Evolutionary conservation across 2,888 invertebrate genomes (phyloP), one percentile per base, ranked within the genome.

Genomic region (Eupithecia exiguata): DNA sequence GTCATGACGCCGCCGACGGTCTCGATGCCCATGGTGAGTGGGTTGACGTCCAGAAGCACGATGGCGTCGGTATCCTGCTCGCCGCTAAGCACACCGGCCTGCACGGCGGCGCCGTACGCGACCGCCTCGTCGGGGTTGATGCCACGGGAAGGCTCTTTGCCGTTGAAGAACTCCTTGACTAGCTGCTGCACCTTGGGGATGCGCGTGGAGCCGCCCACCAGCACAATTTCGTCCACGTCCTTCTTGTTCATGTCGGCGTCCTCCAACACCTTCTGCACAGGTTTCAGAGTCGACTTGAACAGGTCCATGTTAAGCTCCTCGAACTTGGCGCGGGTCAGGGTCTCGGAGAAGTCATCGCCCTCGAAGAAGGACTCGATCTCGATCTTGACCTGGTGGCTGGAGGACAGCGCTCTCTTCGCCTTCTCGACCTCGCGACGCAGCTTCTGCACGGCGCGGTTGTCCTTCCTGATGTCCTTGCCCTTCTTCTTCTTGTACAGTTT

Each of bases 1-100:
- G 99, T 99, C 99, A 99, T 99, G 43, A 99, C 99, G 82, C 99
- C 99, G 79, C 99, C 99, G 68, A 99, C 99, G 62, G 99, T 99
- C 94, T 99, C 99, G 88, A 99, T 99, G 93, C 99, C 99, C 97
- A 99, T 96, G 80, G 99, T 99, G 80, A 99, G 95, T 82, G 99
- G 99, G 92, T 99, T 99, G 71, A 99, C 99, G 91, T 99, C 99
- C 79, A 99, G 96, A 76, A 99, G 95, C 0, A 99, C 98, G 82
- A 99, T 97, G 72, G 99, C 99, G 83, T 98, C 98, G 2, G 99
- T 99, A 88, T 98, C 98, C 92, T 99, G 98, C 95, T 99, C 99
- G 71, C 99, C 99, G 77, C 98, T 98, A 75, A 99, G 96, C 1
- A 99, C 99, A 83, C 99, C 99, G 87, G 99, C 99, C 94, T 99